These are phyloP conservation scores for Drosophila truncata DNA, from an alignment of 1,140 invertebrate genomes.

Conservation along the genomic window DNA sequence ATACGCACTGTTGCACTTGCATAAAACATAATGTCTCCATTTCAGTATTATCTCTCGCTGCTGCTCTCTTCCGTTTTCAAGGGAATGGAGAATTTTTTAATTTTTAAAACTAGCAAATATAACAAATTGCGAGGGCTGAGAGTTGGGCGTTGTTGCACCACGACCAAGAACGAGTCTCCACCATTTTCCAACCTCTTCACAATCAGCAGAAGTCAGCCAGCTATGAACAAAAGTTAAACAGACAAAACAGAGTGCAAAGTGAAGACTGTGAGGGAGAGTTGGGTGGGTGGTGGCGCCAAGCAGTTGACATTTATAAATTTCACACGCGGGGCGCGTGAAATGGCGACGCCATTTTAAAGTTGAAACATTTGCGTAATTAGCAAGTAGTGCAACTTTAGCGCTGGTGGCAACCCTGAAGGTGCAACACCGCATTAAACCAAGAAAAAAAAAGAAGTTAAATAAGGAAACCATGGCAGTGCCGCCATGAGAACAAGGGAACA, in stretches of 20 bases:
- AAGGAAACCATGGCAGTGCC: background rate
- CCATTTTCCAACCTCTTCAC: slow-evolving; percentile 50
- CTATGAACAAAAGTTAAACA: slow-evolving; percentile 80
- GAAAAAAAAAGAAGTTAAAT: background rate
- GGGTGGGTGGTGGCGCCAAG: background rate
- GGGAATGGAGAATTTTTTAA: slow-evolving; percentile 53
- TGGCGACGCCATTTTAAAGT: slow-evolving; percentile 69
- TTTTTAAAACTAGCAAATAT: slow-evolving; percentile 70
- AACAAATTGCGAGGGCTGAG: slow-evolving; percentile 58
- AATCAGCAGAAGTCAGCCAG: slow-evolving; percentile 74
- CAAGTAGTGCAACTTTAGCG: slow-evolving; percentile 30
- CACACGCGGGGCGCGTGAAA: slow-evolving; percentile 61
- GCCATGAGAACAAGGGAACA: slow-evolving; percentile 13
- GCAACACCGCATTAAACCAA: slow-evolving; percentile 24
- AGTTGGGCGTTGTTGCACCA: slow-evolving; percentile 3
- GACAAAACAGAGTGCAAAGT: slow-evolving; percentile 77
- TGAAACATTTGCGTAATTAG: slow-evolving; percentile 80
- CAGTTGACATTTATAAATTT: slow-evolving; percentile 71
- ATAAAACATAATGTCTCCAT: slow-evolving; percentile 45
- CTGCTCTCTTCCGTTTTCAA: background rate
- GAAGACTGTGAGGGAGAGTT: background rate
- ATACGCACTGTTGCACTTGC: slow-evolving; percentile 56
- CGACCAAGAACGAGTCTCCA: slow-evolving; percentile 18
- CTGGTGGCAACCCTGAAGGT: slow-evolving; percentile 37
- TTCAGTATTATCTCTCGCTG: slow-evolving; percentile 8